Conservation (phyloP, 2,113 vertebrate species). For the Thermophis baileyi region DNA sequence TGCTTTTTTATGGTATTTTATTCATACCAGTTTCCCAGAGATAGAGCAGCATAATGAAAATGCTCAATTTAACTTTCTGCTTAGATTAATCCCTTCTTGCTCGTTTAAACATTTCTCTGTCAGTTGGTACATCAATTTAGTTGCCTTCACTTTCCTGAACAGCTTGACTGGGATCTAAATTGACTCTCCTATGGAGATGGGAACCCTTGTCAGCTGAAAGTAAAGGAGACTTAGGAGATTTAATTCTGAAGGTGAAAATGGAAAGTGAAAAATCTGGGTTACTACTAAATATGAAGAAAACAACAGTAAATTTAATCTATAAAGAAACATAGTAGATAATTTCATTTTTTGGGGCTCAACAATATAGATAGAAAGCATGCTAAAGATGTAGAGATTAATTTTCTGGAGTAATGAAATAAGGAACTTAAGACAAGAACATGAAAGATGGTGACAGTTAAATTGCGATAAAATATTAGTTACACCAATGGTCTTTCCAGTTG, state of each 20-base stretch:
- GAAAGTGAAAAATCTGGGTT: neutral
- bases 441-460: neutral
- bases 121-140: neutral
- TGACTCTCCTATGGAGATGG: neutral
- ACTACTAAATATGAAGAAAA: neutral
- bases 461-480: neutral
- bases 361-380: neutral
- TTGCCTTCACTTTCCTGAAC: neutral
- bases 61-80: neutral
- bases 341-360: neutral
- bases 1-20: constrained; percentile 10
- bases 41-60: neutral
- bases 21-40: neutral
- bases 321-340: neutral
- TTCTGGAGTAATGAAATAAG: neutral
- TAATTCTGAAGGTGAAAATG: neutral
- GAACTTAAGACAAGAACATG: neutral
- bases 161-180: neutral
- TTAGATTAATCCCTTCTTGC: neutral
- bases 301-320: neutral
- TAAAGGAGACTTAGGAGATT: neutral
- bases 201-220: neutral
- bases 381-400: neutral
- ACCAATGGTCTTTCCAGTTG: neutral
- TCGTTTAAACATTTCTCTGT: neutral